These are phyloP conservation scores for Arvicanthis niloticus DNA, from an alignment of 2,113 vertebrate species.

Conservation along the genomic window DNA sequence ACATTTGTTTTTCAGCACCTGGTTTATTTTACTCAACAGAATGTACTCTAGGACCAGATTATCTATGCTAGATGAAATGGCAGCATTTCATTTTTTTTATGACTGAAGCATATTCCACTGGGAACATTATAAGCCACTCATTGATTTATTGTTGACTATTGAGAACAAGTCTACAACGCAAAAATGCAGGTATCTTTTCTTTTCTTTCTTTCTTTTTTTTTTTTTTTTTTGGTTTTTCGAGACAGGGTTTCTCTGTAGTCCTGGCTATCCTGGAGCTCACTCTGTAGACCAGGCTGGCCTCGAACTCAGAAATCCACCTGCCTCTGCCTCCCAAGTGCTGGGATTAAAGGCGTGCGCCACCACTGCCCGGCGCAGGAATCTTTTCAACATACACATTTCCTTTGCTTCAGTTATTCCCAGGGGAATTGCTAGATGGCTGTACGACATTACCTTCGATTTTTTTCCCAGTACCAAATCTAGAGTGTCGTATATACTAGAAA, in stretches of 20 bases:
- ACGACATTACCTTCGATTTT: not conserved
- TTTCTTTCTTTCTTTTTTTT: not conserved
- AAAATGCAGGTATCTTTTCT: not conserved
- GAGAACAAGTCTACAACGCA: not conserved
- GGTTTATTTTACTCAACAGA: not conserved
- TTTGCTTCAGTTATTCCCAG: not conserved
- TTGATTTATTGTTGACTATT: not conserved
- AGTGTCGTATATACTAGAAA: not conserved
- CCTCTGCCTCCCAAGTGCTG: no score
- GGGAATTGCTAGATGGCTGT: not conserved
- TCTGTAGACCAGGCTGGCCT: no score
- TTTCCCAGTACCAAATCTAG: not conserved
- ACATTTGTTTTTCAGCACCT: not conserved
- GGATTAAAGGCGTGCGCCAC: no score
- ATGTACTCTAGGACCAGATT: not conserved
- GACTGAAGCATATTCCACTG: not conserved
- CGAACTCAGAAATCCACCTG: no score
- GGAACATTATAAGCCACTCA: not conserved
- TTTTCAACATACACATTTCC: not conserved
- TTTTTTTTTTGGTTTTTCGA: no score
- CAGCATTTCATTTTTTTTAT: not conserved
- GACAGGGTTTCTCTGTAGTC: no score
- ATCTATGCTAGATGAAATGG: not conserved
- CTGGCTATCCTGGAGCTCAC: no score
- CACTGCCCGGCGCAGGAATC: not conserved